Evolutionary conservation across 2,797 vertebrate genomes (phyloP).

Genomic region (Stomatorhinus walkeri): DNA sequence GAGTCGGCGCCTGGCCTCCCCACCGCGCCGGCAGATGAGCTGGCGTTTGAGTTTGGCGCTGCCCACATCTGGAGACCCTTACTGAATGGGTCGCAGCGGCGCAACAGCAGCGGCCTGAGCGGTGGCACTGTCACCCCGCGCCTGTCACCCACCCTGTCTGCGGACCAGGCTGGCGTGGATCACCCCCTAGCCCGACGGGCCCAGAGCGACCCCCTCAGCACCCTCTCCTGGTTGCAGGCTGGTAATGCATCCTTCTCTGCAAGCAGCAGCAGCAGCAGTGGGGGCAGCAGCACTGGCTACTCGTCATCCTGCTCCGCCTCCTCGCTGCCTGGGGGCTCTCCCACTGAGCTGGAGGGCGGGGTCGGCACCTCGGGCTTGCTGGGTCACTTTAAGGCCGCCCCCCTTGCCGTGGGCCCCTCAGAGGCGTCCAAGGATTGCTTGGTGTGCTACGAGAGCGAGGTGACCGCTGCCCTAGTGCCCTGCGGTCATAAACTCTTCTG

Average conservation of each 20-base stretch:
- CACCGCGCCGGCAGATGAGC: slow-evolving; percentile 60
- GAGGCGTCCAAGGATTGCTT: slow-evolving; percentile 77
- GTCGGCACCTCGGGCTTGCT: slow-evolving; percentile 58
- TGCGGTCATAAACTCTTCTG: slow-evolving; percentile 98
- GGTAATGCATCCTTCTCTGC: slow-evolving; percentile 72
- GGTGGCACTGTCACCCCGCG: slow-evolving; percentile 70
- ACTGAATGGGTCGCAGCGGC: slow-evolving; percentile 54
- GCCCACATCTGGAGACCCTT: slow-evolving; percentile 90
- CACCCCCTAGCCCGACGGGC: slow-evolving; percentile 77
- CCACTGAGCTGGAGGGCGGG: slow-evolving; percentile 76
- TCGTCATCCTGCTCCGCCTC: slow-evolving; percentile 73
- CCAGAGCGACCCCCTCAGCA: slow-evolving; percentile 76
- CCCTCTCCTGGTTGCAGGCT: slow-evolving; percentile 78
- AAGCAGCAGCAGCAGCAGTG: slow-evolving; percentile 62
- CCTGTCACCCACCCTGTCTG: slow-evolving; percentile 81
- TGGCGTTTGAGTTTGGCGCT: slow-evolving; percentile 78
- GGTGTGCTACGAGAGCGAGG: slow-evolving; percentile 90
- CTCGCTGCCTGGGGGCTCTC: slow-evolving; percentile 75
- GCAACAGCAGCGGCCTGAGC: slow-evolving; percentile 73
- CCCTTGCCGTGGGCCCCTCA: slow-evolving; percentile 43
- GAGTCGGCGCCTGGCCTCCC: slow-evolving; percentile 55
- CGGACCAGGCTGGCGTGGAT: slow-evolving; percentile 60
- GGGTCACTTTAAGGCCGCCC: slow-evolving; percentile 57
- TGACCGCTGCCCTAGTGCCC: slow-evolving; percentile 85
- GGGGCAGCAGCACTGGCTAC: slow-evolving; percentile 71